A percentile compares a stretch with the other conserved stretches of the same genome.
Conservation (phyloP, 2,888 invertebrate genomes). For the Caenorhabditis imperialis region DNA sequence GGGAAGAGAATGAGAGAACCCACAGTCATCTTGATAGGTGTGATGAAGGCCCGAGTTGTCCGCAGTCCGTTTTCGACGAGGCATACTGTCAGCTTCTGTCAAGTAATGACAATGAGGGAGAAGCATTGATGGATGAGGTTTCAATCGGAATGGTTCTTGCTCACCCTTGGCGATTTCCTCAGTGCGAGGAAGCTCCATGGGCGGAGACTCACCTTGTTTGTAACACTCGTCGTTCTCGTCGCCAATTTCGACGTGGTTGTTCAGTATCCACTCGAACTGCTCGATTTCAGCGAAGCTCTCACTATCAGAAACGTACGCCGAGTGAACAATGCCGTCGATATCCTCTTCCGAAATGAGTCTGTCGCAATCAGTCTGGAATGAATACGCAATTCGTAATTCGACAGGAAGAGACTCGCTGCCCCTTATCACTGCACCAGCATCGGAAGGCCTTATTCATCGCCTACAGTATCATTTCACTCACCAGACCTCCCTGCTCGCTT, state of each 20-base stretch:
- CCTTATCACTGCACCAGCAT: too few relatives aligned
- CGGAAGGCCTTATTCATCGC: too few relatives aligned
- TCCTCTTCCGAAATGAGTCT: slow-evolving; percentile 18
- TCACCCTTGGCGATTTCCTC: slow-evolving; percentile 32
- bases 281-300: neutral
- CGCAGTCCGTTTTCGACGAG: too few relatives aligned
- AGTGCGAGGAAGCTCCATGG: slow-evolving; percentile 1
- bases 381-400: too few relatives aligned
- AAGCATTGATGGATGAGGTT: too few relatives aligned
- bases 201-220: slow-evolving; percentile 15
- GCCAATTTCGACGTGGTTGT: slow-evolving; percentile 19
- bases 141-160: neutral
- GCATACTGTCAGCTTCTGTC: neutral
- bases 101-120: too few relatives aligned
- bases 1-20: too few relatives aligned
- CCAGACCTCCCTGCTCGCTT: too few relatives aligned
- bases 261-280: slow-evolving; percentile 3
- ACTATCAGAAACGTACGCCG: slow-evolving; percentile 12
- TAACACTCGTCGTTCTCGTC: neutral
- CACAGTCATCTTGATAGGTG: too few relatives aligned
- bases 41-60: too few relatives aligned
- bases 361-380: slow-evolving; percentile 17
- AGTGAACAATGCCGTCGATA: slow-evolving; percentile 2
- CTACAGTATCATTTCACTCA: too few relatives aligned
- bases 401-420: too few relatives aligned